A percentile compares a stretch with the other conserved stretches of the same genome.
These are phyloP conservation scores for Tenthredo distinguenda DNA, from an alignment of 2,888 invertebrate genomes.

Conservation along the genomic window DNA sequence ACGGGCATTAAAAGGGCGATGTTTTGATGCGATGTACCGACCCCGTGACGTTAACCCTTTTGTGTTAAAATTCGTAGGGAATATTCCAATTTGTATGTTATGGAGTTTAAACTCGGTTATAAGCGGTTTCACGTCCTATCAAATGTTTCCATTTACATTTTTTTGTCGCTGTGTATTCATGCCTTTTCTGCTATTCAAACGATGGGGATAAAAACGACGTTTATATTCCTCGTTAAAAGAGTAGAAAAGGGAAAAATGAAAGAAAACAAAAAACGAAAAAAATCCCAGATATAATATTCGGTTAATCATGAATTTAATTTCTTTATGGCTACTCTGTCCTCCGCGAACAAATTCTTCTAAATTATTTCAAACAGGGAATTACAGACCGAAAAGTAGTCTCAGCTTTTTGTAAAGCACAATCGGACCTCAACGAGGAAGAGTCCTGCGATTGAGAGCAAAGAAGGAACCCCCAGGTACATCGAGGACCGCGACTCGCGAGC, in stretches of 20 bases:
- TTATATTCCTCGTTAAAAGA: neutral
- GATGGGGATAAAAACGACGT: neutral
- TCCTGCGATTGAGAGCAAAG: constrained; percentile 21
- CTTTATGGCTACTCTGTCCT: neutral
- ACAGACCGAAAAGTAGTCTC: neutral
- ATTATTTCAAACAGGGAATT: neutral
- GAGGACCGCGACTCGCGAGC: neutral
- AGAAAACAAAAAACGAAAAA: too few relatives aligned
- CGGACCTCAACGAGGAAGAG: neutral
- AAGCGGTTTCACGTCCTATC: neutral
- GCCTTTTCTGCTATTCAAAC: neutral
- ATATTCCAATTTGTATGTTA: constrained; percentile 25
- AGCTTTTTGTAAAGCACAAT: neutral
- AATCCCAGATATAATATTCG: neutral
- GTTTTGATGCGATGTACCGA: constrained; percentile 30
- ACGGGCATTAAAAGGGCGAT: constrained; percentile 11
- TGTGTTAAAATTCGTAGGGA: constrained; percentile 11
- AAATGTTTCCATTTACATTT: constrained; percentile 4
- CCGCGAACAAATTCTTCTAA: neutral
- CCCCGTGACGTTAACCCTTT: constrained; percentile 23
- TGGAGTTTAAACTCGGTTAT: constrained; percentile 21
- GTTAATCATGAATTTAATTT: neutral
- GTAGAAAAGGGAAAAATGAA: neutral
- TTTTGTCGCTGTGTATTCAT: neutral
- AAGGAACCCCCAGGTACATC: neutral